Evolutionary conservation across 2,113 vertebrate genomes (phyloP), one percentile per base, ranked within the genome.

Genomic region (Seriola rivoliana): DNA sequence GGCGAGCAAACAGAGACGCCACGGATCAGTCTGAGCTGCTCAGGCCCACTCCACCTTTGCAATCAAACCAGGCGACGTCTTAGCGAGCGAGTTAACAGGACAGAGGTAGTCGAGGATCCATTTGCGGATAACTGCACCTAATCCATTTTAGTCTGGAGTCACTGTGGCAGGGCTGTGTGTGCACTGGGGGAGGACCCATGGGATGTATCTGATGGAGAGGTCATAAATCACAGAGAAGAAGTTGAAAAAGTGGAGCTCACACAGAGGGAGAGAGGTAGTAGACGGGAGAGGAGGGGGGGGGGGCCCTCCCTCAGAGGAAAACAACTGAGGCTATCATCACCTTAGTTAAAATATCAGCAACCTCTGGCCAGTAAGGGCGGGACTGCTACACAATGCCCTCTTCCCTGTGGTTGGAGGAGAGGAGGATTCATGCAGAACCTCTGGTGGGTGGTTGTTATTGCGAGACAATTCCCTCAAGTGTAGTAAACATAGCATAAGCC

Each of bases 101-200:
- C 82, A 76, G 90, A 84, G 86, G 80, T 90, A 87, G 74, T 63
- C 68, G 23, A 75, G 86, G 92, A 93, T 94, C 92, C 93, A 92
- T 93, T 92, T 92, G 91, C 36, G 93, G 91, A 94, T 93, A 93
- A 93, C 94, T 91, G 87, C 90, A 73, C 90, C 90, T 95, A 91
- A 91, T 93, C 90, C 92, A 91, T 93, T 94, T 87, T 83, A 93
- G 90, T 91, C 90, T 83, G 90, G 74, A 91, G 82, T 87, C 58
- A 76, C 80, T 71, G 88, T 84, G 90, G 80, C 86, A 82, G 81
- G 65, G 63, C 70, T 70, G 86, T 55, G 81, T 72, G 79, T 3
- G 59, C 72, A 25, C 65, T 5, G 71, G 71, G 72, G 78, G 82
- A 67, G 82, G 78, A 75, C 90, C 89, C 88, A 21, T 14, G 89